Evolutionary conservation across 35 echinoderm and acorn worm species (phyloP).

Genomic region (Diadema setosum): DNA sequence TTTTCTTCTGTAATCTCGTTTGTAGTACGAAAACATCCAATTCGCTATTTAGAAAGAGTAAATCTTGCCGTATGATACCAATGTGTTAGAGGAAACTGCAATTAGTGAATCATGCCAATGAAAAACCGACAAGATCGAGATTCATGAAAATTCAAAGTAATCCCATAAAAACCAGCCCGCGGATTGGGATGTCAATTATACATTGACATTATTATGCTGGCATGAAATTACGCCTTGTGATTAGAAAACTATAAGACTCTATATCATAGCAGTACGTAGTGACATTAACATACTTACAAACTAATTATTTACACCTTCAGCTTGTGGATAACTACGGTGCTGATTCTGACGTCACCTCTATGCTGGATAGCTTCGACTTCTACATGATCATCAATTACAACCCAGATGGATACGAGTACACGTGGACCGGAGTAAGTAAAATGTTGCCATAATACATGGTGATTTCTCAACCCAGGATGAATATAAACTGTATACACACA

Average conservation of each 20-base stretch:
- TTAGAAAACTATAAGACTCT: not conserved
- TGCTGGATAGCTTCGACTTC: slow-evolving; percentile 57
- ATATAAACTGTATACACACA: not conserved
- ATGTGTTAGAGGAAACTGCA: not conserved
- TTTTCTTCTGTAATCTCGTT: not conserved
- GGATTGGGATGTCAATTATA: no score
- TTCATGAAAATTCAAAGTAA: no score
- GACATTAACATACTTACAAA: not conserved
- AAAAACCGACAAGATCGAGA: no score
- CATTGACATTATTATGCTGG: no score
- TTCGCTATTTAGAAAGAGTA: not conserved
- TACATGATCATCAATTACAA: slow-evolving; percentile 77
- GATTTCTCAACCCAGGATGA: no score
- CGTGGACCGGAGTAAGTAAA: slow-evolving; percentile 60
- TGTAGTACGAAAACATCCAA: not conserved
- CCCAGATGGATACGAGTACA: slow-evolving; percentile 81
- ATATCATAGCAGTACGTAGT: not conserved
- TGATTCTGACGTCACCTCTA: slow-evolving; percentile 28
- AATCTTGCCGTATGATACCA: not conserved
- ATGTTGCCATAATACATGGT: not conserved
- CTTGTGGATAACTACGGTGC: slow-evolving; percentile 52
- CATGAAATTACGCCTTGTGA: not conserved
- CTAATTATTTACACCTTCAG: not conserved
- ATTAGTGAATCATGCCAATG: no score
- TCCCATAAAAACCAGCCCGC: no score